phyloP scores from a whole-genome alignment of 2,113 vertebrate genomes.

The Peucedramus taeniatus region DNA sequence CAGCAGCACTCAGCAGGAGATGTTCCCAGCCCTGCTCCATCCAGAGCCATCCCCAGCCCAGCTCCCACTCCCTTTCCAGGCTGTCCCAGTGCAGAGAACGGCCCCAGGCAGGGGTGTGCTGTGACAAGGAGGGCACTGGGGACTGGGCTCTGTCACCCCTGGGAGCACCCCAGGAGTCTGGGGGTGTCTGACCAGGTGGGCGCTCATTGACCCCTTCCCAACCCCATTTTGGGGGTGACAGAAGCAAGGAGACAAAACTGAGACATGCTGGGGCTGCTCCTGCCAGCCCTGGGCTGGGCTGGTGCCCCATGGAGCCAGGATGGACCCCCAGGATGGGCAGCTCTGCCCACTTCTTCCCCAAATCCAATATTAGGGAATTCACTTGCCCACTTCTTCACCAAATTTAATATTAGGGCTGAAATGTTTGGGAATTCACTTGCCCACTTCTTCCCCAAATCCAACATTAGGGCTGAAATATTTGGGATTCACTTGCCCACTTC shows the following conservation, averaged over 20 bases:
- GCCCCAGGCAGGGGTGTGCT: rapidly evolving
- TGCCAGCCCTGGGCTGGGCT: rapidly evolving
- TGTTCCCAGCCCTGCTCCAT: neutral
- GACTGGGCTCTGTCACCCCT: rapidly evolving
- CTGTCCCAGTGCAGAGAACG: rapidly evolving
- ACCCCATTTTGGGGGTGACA: neutral
- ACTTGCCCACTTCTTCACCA: too few relatives aligned
- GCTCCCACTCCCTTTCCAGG: neutral
- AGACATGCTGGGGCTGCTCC: neutral
- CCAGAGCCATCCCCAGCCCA: neutral
- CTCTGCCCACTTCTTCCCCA: neutral
- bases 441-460: too few relatives aligned
- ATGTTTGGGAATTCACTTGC: neutral
- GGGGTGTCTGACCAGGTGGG: neutral
- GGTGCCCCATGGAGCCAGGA: neutral
- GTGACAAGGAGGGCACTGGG: rapidly evolving
- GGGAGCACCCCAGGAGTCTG: neutral
- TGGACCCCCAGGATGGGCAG: neutral
- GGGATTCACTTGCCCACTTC: too few relatives aligned
- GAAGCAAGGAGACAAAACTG: neutral
- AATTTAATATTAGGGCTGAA: neutral
- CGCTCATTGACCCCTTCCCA: neutral
- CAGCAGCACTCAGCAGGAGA: neutral
- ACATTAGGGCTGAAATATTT: neutral
- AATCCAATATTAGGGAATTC: neutral